Base-by-base conservation (phyloP, 2,797 vertebrate species). In the Lithobates sylvaticus region DNA sequence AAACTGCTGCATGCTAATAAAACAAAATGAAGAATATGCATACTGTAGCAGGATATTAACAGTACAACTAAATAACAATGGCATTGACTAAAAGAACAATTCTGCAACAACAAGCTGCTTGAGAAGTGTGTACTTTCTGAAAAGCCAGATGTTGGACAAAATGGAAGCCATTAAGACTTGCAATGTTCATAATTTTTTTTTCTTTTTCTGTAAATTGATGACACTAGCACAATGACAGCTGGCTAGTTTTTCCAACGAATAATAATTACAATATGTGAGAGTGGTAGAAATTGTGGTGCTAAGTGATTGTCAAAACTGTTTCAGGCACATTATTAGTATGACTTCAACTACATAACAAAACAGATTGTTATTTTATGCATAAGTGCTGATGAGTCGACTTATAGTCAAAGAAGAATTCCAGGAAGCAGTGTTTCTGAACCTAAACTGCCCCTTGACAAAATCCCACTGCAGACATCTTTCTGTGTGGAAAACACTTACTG, bases 171-270 rank as follows among this genome's bases (percentile, higher is more conserved):
- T 67, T 67, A 4, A 67, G 65, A 67, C 26, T 27, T 67, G 10
- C 26, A 27, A 67, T 29, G 65, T 67, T 67, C 16, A 67, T 67
- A 0, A 29, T 27, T 67, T 67, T 67, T 32, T 29, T 61, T 67
- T 12, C 27, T 67, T 29, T 10, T 29, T 67, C 26, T 27, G 27
- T 67, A 67, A 67, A 67, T 15, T 29, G 65, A 67, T 67, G 65
- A 67, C 27, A 29, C 65, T 67, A 67, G 65, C 65, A 67, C 65
- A 67, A 27, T 29, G 65, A 67, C 65, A 67, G 65, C 65, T 67
- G n/a, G 65, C n/a, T 67, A 26, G n/a, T 67, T 29, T 10, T 29
- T 29, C 26, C 65, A 67, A 26, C 23, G 1, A 27, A 18, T 27
- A 27, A 29, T 67, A 27, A 67, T 67, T 12, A 67, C 65, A 67